phyloP scores from a whole-genome alignment of 2,797 vertebrate genomes.

The Chaetodon trifasciatus region DNA sequence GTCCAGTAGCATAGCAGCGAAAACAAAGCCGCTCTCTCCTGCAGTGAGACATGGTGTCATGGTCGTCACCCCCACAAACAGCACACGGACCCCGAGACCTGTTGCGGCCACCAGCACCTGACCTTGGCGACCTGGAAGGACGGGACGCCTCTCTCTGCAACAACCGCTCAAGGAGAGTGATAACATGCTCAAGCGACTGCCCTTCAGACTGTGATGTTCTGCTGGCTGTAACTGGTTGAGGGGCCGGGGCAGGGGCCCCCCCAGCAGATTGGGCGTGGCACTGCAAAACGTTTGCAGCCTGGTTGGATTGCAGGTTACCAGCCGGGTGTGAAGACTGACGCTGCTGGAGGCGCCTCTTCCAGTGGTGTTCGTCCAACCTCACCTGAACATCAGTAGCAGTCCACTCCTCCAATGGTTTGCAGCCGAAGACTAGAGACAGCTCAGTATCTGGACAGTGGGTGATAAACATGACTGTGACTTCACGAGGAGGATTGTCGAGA shows the following conservation, averaged over 20 bases:
- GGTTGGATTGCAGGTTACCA: rapidly evolving
- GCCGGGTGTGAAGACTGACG: not conserved
- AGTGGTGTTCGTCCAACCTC: constrained; percentile 24
- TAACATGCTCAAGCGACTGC: constrained; percentile 1
- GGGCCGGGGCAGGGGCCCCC: not conserved
- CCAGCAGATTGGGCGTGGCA: not conserved
- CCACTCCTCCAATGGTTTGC: constrained; percentile 42
- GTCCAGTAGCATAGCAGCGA: constrained; percentile 32
- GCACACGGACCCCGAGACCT: not conserved
- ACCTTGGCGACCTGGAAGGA: not conserved
- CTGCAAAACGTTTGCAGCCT: not conserved
- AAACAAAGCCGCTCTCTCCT: not conserved
- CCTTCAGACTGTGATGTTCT: not conserved
- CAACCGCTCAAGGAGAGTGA: constrained; percentile 2
- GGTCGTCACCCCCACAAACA: constrained; percentile 3
- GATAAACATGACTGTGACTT: constrained; percentile 46
- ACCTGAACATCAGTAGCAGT: constrained; percentile 34
- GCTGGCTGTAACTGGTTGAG: not conserved
- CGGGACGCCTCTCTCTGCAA: not conserved
- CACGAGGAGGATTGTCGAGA: constrained; percentile 20
- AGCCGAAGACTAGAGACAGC: constrained; percentile 30
- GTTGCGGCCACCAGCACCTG: not conserved
- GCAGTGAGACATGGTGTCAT: constrained; percentile 30
- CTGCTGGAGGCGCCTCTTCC: not conserved
- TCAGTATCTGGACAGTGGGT: constrained; percentile 34